Evolutionary conservation across 2,888 invertebrate species (phyloP), one percentile per base, ranked within the genome.

Genomic region (Eledone cirrhosa): DNA sequence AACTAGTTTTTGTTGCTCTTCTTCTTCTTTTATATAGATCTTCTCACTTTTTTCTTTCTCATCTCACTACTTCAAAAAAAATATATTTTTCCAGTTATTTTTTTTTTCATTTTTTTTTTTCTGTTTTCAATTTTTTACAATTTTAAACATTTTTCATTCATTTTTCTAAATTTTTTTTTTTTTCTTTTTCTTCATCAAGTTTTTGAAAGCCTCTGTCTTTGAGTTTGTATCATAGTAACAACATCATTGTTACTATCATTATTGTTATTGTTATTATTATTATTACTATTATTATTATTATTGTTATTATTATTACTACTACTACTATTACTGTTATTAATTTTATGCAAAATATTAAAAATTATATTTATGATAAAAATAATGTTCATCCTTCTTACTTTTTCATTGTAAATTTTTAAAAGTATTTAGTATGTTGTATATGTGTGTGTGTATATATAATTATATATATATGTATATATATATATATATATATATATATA

Each of bases 201-300:
- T 63, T n/a, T 63, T 63, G 19, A 33, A 33, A 33, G 8, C 33
- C 3, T 33, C 8, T 33, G 33, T 33, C 8, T 33, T 33, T 3
- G 33, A 8, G 33, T 33, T 33, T 33, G 8, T 7, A 33, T n/a
- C n/a, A n/a, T n/a, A n/a, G n/a, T n/a, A n/a, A n/a, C n/a, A n/a
- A n/a, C n/a, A n/a, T 53, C n/a, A n/a, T 53, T 53, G 5, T 53
- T 53, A 4, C n/a, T 53, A 4, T 53, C n/a, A 53, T 53, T 53
- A 53, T 53, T 53, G n/a, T 53, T 53, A 53, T 53, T 53, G n/a
- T 53, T 53, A 53, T 53, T 53, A 53, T 53, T 53, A 53, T 53
- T 53, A 53, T 53, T 53, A 53, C n/a, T 53, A 53, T 53, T n/a
- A n/a, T n/a, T n/a, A n/a, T n/a, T n/a, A n/a, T 5, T 33, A 33